Base-by-base conservation (phyloP, 2,797 vertebrate genomes). In the Betta splendens region DNA sequence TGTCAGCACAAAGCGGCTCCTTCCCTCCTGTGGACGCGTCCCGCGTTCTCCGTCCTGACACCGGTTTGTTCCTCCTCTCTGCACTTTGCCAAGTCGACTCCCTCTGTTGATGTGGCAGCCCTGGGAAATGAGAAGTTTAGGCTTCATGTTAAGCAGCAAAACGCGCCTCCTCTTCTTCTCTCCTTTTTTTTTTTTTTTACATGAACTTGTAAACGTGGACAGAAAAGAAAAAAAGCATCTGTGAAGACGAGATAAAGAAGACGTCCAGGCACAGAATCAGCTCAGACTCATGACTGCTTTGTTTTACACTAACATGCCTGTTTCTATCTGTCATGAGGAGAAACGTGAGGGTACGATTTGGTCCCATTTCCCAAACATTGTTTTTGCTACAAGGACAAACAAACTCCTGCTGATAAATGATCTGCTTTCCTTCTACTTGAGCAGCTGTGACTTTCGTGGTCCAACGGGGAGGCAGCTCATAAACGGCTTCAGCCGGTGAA, bases 81-180 rank as follows among this genome's bases (percentile, higher is more conserved):
- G 65, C 75, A 38, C 38, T 15, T 28, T 12, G 81, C 84, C 80
- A 83, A 83, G 81, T 77, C 57, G 61, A 73, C 86, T 87, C 83
- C 85, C 86, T 85, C 57, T 92, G 92, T 92, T 86, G 92, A 93
- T 93, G 92, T 93, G 92, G 92, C 91, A 93, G 81, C 76, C 80
- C 74, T 89, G 87, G 85, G 87, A 90, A 90, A 84, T 83, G 60
- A 88, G 79, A 48, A 79, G 80, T 69, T 61, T 50, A 77, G 75
- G 28, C 72, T 77, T 66, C 69, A 79, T 84, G 80, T 86, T 71
- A 80, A 61, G 74, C 69, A 73, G 79, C 82, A 67, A 47, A n/a
- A 45, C 69, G 72, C 57, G 13, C 79, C 87, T 80, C 84, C 81
- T 85, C 55, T 56, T 48, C 21, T 52, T 35, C 11, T 16, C 21